Base-by-base conservation (phyloP, 92 coral and sea anemone species). In the Umimayanthus kanabou region DNA sequence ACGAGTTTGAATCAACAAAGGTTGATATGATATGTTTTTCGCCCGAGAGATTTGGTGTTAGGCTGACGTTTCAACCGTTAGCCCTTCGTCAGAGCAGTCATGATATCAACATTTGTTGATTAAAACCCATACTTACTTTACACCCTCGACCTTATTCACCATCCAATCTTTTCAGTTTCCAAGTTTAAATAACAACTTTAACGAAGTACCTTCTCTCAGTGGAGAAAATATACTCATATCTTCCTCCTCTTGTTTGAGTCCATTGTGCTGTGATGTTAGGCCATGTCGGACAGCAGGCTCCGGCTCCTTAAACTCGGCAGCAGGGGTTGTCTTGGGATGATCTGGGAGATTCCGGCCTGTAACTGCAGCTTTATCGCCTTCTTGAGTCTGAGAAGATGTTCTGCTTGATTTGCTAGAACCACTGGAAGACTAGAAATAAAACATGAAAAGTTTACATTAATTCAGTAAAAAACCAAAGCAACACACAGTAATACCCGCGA, bases 201-300 rank as follows among this genome's bases (percentile, higher is more conserved):
- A 84, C 4, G 25, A 83, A 88, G 79, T 66, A 94, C 99, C 94
- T 91, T 95, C 99, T 93, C 98, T 97, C 6, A 97, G 88, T 29
- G 99, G 99, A 75, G 99, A 97, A 81, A 97, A 97, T 25, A 97
- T 86, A 33, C 90, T 96, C 77, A 77, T 88, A 30, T 93, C 95
- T 14, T 96, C 96, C 29, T 92, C 93, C 9, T 88, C 73, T 23
- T 70, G 88, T 76, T 89, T 92, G 39, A 93, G 57, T 28, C 98
- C 98, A 94, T 96, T 96, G 53, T 93, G 96, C 57, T 89, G 93
- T 26, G 88, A 57, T 18, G 76, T 49, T 26, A 92, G 47, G 28
- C 86, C 88, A 28, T 87, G 89, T 9, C 42, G 81, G 2, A 53
- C 23, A 7, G 87, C 82, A 22, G 86, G 87, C 25, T 42, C 80